Conservation (phyloP, 2,888 invertebrate genomes). For the Idaea biselata region DNA sequence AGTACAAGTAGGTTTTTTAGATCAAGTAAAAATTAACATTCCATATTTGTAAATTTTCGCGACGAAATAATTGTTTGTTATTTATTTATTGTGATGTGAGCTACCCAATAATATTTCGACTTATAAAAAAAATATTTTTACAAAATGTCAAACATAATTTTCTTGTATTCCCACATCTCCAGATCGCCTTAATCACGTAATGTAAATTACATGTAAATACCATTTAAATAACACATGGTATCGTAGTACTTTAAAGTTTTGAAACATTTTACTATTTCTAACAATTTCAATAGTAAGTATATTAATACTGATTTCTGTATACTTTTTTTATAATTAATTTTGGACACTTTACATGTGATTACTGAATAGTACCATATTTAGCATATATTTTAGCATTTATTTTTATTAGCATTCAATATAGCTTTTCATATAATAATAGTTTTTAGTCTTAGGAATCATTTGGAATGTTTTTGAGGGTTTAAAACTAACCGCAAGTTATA, state of each 20-base stretch:
- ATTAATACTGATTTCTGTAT: constrained; percentile 59
- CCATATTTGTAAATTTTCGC: no score
- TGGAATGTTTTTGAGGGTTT: constrained; percentile 18
- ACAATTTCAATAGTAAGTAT: constrained; percentile 42
- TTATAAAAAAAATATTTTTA: background rate
- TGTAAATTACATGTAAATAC: constrained; percentile 43
- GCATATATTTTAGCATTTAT: no score
- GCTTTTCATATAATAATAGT: background rate
- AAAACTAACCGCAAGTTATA: constrained; percentile 15
- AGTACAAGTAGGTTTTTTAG: background rate
- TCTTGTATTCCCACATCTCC: background rate
- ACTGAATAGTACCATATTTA: constrained; percentile 10
- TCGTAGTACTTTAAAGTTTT: constrained; percentile 24
- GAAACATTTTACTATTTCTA: constrained; percentile 44
- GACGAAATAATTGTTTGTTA: no score
- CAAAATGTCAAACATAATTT: background rate
- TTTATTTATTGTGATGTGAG: no score
- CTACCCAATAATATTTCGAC: no score
- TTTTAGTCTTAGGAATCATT: constrained; percentile 8
- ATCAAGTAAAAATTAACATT: background rate
- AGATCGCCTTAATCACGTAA: constrained; percentile 35
- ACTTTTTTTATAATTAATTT: constrained; percentile 17
- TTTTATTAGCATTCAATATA: background rate
- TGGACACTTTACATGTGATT: constrained; percentile 24
- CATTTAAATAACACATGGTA: constrained; percentile 28